Evolutionary conservation across 2,113 vertebrate species (phyloP), one percentile per base, ranked within the genome.

Genomic region (Neopipo cinnamomea): DNA sequence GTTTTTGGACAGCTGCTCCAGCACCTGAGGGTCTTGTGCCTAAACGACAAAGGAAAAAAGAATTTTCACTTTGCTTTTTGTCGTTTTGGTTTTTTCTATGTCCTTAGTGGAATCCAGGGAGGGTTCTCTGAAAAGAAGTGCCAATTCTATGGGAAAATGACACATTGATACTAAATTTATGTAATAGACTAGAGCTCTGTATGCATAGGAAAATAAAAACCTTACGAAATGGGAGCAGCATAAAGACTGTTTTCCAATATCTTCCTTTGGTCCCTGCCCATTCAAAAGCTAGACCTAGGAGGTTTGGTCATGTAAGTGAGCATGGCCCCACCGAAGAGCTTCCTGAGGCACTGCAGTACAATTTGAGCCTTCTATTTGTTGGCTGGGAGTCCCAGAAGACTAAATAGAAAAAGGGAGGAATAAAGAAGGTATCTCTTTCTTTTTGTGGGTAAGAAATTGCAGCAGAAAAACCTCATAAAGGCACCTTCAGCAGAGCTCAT

Each of bases 1-100:
- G 98, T 99, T 99, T 99, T 99, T 99, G 97, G 99, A 99, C 97
- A 99, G 98, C 97, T 99, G 99, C 97, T 99, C 99, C 98, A 99
- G 98, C 97, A 99, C 99, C 98, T 99, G 99, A 98, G 99, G 99
- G 98, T 99, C 99, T 98, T 99, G 99, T 98, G 99, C 99, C 99
- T 99, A 96, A 82, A 98, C 72, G 93, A 84, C 66, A 95, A 59
- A 89, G 37, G 53, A 78, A 95, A 83, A 92, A 84, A 71, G 58
- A 91, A 94, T 71, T 95, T 72, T 92, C 83, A 91, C 53, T 97
- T 93, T 66, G 83, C 21, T 85, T 94, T 96, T 78, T 71, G 56
- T 42, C 33, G 44, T 23, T 52, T 91, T 83, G n/a, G 8, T 25
- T 42, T 83, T 79, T 72, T 24, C 13, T 67, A 3, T 49, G 46